Base-by-base conservation (phyloP, 2,888 invertebrate species). In the Kryphioiulus occultus region DNA sequence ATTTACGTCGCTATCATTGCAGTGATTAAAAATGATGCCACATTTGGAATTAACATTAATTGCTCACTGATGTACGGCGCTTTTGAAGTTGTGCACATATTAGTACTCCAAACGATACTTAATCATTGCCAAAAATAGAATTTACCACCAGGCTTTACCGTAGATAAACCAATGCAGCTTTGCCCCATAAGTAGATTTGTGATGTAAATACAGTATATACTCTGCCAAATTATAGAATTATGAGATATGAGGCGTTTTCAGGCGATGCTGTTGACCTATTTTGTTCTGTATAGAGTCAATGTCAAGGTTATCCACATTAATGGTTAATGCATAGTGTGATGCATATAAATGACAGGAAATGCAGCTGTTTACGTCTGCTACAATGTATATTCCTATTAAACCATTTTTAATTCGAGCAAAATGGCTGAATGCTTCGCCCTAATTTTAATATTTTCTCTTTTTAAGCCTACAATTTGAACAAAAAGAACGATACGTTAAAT, bases 401-500 rank as follows among this genome's bases (percentile, higher is more conserved):
- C 5, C 53, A 53, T 53, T 53, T 53, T 53, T 53, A 68, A 26
- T 68, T 22, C 22, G 3, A 7, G 59, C 44, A 44, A 44, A 44
- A 22, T 22, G 22, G 10, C 22, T 22, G 1, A 22, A 68, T 10
- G 5, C 9, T 10, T 68, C 9, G 0, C 22, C n/a, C 1, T 68
- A 68, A 68, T 22, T 53, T n/a, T 5, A 59, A n/a, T 59, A 26
- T 78, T 78, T 15, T 78, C 15, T 78, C 30, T 30, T 78, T 78
- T 10, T 35, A 9, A 78, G 78, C 78, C 17, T 78, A 78, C 30
- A 78, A 78, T 78, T 30, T 78, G 78, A 78, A 78, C 78, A 78
- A 78, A 30, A 78, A 78, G 78, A 26, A 78, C 17, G 78, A 78
- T 78, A 12, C 78, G 10, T 78, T 78, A 78, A 78, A 78, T 78